Evolutionary conservation across 2,113 vertebrate genomes (phyloP), one percentile per base, ranked within the genome.

Genomic region (Chaetura pelagica): DNA sequence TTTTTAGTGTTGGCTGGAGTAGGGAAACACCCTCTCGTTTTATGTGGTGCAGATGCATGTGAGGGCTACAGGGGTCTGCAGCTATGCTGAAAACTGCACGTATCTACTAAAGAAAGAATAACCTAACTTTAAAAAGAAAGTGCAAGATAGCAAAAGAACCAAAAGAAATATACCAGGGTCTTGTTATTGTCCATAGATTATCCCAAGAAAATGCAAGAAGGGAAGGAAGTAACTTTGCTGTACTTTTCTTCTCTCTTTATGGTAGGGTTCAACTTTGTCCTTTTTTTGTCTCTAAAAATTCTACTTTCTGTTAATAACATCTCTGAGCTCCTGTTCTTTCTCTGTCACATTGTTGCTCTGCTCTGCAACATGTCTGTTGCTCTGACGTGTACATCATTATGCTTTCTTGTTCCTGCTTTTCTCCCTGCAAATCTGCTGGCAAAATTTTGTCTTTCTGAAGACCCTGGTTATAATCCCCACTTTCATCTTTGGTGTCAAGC

Each of bases 321-420:
- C 12, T 72, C 32, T 61, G 26, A 38, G 7, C 16, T 66, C 62
- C 34, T 61, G 23, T 32, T 38, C 12, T 32, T 61, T 81, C 35
- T 67, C 18, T 27, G 42, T 20, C 11, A 15, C 4, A 7, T 35
- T 21, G 27, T 15, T 76, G 20, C 12, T 38, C 24, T 57, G 34
- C 34, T n/a, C n/a, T n/a, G n/a, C n/a, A n/a, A n/a, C n/a, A n/a
- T n/a, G n/a, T n/a, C n/a, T n/a, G n/a, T n/a, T n/a, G n/a, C n/a
- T n/a, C n/a, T n/a, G 34, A 85, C 27, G n/a, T n/a, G 13, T 21
- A 21, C 3, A 6, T 13, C 1, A 0, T 35, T 67, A 27, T 3
- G 3, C 21, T 78, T 61, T 55, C 13, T 26, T 21, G 8, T 34
- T 84, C 15, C 46, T 3, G 2, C 30, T 62, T 61, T 35, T 55